A percentile compares a stretch with the other conserved stretches of the same genome.
Conservation (phyloP, 2,797 vertebrate species). For the Onychomys arenicola region DNA sequence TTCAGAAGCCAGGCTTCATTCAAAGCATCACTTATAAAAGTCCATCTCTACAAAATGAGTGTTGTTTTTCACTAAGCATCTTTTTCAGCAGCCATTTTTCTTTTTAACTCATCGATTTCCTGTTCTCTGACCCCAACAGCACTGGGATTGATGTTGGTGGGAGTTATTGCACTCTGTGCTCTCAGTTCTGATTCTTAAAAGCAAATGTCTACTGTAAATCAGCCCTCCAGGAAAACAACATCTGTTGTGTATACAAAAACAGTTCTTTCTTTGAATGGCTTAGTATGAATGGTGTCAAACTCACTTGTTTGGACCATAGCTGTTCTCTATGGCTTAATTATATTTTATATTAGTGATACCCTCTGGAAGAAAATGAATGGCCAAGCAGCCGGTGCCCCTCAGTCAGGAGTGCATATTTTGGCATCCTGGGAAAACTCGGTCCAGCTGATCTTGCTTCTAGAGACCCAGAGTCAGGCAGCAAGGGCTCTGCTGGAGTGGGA, state of each 20-base stretch:
- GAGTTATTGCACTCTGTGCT: background rate
- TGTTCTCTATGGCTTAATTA: constrained; percentile 31
- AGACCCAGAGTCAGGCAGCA: background rate
- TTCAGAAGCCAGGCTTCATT: constrained; percentile 38
- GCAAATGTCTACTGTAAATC: constrained; percentile 16
- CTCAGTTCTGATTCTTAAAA: background rate
- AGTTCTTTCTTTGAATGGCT: background rate
- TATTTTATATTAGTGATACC: background rate
- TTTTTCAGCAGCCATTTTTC: background rate
- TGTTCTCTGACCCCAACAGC: background rate
- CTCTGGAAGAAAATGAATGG: background rate
- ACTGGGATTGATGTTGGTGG: background rate
- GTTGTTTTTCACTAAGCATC: constrained; percentile 34
- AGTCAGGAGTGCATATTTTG: background rate
- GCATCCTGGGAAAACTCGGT: background rate
- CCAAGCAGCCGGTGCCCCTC: background rate
- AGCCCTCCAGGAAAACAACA: constrained; percentile 3
- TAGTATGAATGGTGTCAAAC: background rate
- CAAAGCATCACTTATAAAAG: constrained; percentile 14
- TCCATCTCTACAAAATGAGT: constrained; percentile 7
- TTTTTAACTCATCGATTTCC: background rate
- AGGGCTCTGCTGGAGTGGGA: background rate
- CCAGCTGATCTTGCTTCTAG: background rate
- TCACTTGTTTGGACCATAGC: background rate
- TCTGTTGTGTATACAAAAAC: constrained; percentile 9